Evolutionary conservation across 1,140 invertebrate species (phyloP).

Genomic region (Melitaea cinxia): DNA sequence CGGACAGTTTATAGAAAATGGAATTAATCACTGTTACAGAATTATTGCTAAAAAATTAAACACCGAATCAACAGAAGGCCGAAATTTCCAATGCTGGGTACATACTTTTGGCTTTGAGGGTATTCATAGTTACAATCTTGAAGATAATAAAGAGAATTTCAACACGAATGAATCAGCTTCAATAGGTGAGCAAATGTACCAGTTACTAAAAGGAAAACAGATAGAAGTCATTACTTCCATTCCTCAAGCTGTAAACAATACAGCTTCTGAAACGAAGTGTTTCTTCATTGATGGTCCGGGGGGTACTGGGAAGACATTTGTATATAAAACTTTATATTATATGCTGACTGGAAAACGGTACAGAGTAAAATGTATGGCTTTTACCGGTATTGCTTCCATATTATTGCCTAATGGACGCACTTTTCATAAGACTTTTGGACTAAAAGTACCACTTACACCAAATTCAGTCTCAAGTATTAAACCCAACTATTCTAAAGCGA

Average conservation of each 20-base stretch:
- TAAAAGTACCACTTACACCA: no score
- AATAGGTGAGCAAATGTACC: no score
- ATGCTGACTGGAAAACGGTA: background rate
- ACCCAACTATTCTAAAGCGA: background rate
- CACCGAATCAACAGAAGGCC: background rate
- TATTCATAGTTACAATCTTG: conserved; percentile 9
- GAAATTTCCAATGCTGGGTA: background rate
- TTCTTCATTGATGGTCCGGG: background rate
- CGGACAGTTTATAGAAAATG: background rate
- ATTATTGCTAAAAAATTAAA: no score
- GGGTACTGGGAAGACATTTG: background rate
- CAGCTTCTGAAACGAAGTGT: background rate
- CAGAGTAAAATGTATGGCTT: background rate
- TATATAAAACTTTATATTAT: background rate
- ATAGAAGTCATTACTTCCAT: background rate
- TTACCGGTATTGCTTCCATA: background rate
- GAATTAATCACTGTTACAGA: background rate
- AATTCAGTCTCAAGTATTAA: no score
- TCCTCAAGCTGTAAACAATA: background rate
- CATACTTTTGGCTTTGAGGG: conserved; percentile 18
- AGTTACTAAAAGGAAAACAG: background rate
- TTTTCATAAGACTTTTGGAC: no score
- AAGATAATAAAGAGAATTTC: background rate
- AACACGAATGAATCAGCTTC: background rate
- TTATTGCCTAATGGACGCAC: no score